Conservation (phyloP, 2,113 vertebrate genomes). For the Odontesthes bonariensis region DNA sequence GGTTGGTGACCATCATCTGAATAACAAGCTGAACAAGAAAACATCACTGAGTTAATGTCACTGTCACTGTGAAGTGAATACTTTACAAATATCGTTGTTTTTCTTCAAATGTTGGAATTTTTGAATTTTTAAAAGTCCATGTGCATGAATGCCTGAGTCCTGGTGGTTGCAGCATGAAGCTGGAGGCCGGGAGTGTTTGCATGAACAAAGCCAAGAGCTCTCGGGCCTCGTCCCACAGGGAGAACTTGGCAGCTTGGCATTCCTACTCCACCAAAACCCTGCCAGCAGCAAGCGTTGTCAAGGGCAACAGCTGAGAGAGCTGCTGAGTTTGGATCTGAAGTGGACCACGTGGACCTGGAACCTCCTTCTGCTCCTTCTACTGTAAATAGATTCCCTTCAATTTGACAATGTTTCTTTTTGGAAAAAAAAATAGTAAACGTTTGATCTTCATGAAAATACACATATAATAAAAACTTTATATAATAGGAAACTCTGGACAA, state of each 20-base stretch:
- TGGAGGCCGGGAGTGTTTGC: slow-evolving; percentile 29
- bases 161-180: slow-evolving; percentile 22
- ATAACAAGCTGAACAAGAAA: no score
- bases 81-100: not conserved
- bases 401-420: not conserved
- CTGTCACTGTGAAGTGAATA: no score
- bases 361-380: slow-evolving; percentile 43
- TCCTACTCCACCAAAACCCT: slow-evolving; percentile 23
- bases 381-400: slow-evolving; percentile 35
- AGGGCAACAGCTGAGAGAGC: slow-evolving; percentile 69
- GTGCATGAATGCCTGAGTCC: slow-evolving; percentile 12
- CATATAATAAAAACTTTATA: no score
- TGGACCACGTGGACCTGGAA: slow-evolving; percentile 57
- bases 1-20: no score
- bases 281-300: slow-evolving; percentile 69
- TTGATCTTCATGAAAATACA: not conserved
- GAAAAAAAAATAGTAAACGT: no score
- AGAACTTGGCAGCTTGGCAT: slow-evolving; percentile 56
- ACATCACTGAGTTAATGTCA: no score
- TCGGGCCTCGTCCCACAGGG: slow-evolving; percentile 49
- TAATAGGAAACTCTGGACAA: not conserved
- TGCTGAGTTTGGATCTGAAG: slow-evolving; percentile 67
- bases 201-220: slow-evolving; percentile 53
- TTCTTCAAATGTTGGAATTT: not conserved
- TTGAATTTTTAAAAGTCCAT: not conserved